These are phyloP conservation scores for Sebastes alutus DNA, from an alignment of 2,797 vertebrate species.

Conservation along the genomic window DNA sequence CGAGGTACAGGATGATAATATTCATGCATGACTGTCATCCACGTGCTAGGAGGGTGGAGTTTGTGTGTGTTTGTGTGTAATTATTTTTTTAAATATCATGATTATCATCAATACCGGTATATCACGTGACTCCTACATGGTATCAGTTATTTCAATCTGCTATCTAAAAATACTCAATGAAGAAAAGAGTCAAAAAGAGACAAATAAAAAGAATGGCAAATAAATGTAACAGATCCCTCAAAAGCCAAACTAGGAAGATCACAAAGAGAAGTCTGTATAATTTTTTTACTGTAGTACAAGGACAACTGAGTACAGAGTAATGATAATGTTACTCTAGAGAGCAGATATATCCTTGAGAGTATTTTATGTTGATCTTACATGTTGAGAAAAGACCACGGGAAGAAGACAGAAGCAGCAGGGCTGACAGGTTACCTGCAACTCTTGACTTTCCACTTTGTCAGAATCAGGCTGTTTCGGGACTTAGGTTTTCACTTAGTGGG, in stretches of 20 bases:
- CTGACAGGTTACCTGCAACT: not conserved
- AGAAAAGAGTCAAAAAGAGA: not conserved
- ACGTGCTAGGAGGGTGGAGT: not conserved
- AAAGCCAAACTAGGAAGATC: not conserved
- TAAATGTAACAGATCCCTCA: too few relatives aligned
- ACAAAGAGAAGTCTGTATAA: not conserved
- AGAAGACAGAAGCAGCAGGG: not conserved
- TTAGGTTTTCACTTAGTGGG: not conserved
- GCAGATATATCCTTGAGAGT: not conserved
- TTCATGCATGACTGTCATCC: slow-evolving; percentile 1
- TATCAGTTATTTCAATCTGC: not conserved
- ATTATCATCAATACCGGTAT: too few relatives aligned
- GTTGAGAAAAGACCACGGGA: not conserved
- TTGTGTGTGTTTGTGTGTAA: not conserved
- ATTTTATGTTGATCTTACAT: not conserved
- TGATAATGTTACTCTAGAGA: not conserved
- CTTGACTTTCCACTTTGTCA: not conserved
- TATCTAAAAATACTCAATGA: not conserved
- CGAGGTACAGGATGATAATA: slow-evolving; percentile 12
- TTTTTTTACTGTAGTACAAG: not conserved
- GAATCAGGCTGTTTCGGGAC: not conserved
- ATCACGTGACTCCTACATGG: too few relatives aligned
- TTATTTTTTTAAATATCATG: too few relatives aligned
- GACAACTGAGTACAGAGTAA: not conserved
- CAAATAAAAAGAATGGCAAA: not conserved